Conservation (phyloP, 2,113 vertebrate genomes). For the Scortum barcoo region DNA sequence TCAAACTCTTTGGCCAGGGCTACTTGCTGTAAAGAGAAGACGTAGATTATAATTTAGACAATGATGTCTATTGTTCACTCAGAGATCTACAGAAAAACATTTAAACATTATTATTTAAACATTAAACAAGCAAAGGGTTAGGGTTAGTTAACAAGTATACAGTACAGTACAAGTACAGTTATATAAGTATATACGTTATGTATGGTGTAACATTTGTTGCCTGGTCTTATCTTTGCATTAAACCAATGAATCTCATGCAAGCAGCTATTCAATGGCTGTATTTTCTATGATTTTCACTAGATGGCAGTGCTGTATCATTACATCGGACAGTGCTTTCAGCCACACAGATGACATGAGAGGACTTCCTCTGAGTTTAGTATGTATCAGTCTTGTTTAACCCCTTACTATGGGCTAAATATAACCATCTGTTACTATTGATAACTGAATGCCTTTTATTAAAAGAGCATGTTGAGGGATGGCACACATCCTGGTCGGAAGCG, state of each 20-base stretch:
- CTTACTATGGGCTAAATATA: neutral
- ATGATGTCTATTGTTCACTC: neutral
- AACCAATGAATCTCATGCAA: neutral
- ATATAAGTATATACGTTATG: neutral
- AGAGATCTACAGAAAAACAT: neutral
- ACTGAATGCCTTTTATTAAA: neutral
- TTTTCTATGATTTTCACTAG: constrained; percentile 37
- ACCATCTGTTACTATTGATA: neutral
- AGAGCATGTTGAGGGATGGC: neutral
- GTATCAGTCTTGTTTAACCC: neutral
- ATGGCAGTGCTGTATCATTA: constrained; percentile 50
- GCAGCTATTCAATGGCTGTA: neutral
- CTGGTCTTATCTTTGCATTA: neutral
- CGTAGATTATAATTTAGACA: neutral
- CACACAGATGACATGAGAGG: neutral
- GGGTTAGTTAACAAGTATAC: neutral
- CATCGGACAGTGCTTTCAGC: neutral
- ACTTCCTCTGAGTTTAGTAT: neutral
- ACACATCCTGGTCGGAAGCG: neutral
- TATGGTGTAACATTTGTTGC: neutral
- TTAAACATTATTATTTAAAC: too few relatives aligned
- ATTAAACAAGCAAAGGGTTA: neutral
- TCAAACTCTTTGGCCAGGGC: constrained; percentile 92
- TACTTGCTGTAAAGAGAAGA: constrained; percentile 86
- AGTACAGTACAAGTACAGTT: too few relatives aligned